These are phyloP conservation scores for Ploceus nigricollis DNA, from an alignment of 2,113 vertebrate genomes.

Conservation along the genomic window DNA sequence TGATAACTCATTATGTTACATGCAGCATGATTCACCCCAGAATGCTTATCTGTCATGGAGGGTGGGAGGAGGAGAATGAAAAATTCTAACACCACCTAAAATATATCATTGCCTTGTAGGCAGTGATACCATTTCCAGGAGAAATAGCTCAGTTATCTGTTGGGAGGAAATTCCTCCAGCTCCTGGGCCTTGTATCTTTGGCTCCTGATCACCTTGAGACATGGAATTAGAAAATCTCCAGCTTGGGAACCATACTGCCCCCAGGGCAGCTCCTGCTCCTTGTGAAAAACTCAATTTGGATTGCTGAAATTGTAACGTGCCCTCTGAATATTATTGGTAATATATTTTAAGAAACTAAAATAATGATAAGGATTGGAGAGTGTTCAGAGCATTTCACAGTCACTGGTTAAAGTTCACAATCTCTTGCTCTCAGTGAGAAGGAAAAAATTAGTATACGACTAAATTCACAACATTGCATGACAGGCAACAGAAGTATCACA, in stretches of 20 bases:
- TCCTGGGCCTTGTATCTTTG: background rate
- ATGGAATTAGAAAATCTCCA: background rate
- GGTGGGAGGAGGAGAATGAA: background rate
- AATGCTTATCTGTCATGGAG: background rate
- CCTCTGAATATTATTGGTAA: background rate
- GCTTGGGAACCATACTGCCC: accelerated
- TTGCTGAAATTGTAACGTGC: background rate
- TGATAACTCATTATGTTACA: background rate
- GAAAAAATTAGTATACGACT: background rate
- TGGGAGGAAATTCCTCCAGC: background rate
- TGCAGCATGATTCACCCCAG: background rate
- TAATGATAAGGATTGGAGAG: background rate
- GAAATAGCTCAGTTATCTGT: background rate
- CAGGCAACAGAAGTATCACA: background rate
- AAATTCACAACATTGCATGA: background rate
- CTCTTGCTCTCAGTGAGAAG: background rate
- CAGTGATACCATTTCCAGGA: background rate
- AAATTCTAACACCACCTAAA: background rate
- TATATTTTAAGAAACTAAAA: background rate
- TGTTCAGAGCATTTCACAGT: background rate
- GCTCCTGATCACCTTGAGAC: background rate
- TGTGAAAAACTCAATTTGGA: background rate
- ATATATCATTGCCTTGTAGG: background rate
- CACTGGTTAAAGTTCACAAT: background rate
- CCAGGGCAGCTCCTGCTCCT: background rate